Conservation (phyloP, 2,113 vertebrate genomes). For the Thunnus thynnus region DNA sequence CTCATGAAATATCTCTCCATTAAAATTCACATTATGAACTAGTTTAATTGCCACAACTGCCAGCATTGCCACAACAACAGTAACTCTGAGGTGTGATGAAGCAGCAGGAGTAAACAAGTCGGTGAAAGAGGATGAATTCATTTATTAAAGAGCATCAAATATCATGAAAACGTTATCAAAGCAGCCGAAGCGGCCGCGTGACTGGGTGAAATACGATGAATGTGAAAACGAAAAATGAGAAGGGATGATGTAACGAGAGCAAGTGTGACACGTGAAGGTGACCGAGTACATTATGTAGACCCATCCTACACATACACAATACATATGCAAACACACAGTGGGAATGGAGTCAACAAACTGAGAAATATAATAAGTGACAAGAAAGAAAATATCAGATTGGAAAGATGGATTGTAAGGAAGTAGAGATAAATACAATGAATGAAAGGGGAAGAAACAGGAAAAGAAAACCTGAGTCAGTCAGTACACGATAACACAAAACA, state of each 20-base stretch:
- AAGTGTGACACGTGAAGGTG: neutral
- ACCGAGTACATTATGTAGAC: neutral
- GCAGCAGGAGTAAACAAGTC: slow-evolving; percentile 36
- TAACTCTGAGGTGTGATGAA: slow-evolving; percentile 42
- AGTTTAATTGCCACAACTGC: slow-evolving; percentile 38
- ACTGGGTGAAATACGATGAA: neutral
- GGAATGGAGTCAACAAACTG: neutral
- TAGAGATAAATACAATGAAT: too few relatives aligned
- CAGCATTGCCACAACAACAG: slow-evolving; percentile 25
- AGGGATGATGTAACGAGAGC: neutral
- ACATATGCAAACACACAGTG: neutral
- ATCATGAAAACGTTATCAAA: slow-evolving; percentile 9
- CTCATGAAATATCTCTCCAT: slow-evolving; percentile 63
- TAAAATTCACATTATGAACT: slow-evolving; percentile 52
- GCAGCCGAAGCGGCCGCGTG: slow-evolving; percentile 7
- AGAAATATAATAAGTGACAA: neutral
- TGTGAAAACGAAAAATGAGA: slow-evolving; percentile 6
- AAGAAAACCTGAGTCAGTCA: neutral
- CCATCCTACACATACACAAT: too few relatives aligned
- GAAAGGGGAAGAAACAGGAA: neutral
- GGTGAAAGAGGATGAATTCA: slow-evolving; percentile 11
- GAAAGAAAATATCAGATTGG: neutral
- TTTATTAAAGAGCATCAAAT: slow-evolving; percentile 17
- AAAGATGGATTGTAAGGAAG: too few relatives aligned
- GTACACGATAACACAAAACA: neutral